Evolutionary conservation across 2,113 vertebrate species (phyloP).

Genomic region (Delphinus delphis): DNA sequence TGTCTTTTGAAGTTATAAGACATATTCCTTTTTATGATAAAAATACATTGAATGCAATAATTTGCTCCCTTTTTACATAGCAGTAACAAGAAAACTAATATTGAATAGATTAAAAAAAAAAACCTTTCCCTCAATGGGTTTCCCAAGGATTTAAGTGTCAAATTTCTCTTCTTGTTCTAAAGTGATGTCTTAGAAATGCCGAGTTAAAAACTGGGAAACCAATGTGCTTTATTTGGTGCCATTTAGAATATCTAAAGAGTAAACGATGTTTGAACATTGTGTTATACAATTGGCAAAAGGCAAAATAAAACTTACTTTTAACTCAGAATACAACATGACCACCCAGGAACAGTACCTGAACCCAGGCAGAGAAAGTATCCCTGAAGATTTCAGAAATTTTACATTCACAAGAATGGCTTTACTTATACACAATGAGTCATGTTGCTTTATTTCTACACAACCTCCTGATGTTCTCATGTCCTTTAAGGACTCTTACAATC

Average conservation of each 20-base stretch:
- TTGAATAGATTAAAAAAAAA: neutral
- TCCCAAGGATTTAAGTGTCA: neutral
- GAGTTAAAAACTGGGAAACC: neutral
- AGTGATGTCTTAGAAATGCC: neutral
- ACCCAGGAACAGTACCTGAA: neutral
- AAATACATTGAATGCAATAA: neutral
- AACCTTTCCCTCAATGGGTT: neutral
- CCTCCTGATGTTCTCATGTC: neutral
- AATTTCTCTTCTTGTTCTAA: neutral
- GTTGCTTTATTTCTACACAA: neutral
- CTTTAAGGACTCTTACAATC: neutral
- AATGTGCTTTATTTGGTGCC: neutral
- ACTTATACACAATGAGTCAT: neutral
- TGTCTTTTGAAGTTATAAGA: neutral
- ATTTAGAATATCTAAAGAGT: neutral
- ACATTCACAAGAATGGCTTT: neutral
- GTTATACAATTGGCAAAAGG: neutral
- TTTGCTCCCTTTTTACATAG: neutral
- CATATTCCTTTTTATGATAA: neutral
- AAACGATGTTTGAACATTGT: neutral
- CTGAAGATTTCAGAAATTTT: neutral
- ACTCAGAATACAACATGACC: neutral
- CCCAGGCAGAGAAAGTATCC: neutral
- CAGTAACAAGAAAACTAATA: neutral
- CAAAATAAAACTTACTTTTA: conserved; percentile 31